phyloP scores from a whole-genome alignment of 30 jellyfish, hydroid and myxozoan species.

The Aurelia coerulea region DNA sequence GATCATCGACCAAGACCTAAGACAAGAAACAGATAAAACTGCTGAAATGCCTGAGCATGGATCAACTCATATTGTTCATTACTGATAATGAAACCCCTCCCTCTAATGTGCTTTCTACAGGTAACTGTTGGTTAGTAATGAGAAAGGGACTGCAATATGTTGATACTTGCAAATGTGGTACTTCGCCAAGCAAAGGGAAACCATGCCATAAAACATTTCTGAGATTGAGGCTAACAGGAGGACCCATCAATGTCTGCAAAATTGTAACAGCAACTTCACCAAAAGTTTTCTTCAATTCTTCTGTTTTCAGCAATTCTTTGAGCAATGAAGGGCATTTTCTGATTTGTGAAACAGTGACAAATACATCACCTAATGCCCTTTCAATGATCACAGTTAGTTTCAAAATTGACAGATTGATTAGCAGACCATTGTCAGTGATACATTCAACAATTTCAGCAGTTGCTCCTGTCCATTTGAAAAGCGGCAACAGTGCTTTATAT shows the following conservation, averaged over 20 bases:
- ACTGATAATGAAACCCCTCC: too few relatives aligned
- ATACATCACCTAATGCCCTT: constrained; percentile 63
- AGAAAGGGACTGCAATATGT: too few relatives aligned
- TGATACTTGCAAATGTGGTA: constrained; percentile 31
- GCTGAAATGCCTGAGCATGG: too few relatives aligned
- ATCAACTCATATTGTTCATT: too few relatives aligned
- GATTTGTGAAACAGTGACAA: constrained; percentile 6
- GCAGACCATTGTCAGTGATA: not conserved
- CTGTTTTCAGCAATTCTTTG: constrained; percentile 34
- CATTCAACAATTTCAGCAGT: constrained; percentile 17
- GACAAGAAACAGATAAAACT: too few relatives aligned
- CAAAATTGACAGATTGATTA: constrained; percentile 40
- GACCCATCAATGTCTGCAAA: constrained; percentile 57
- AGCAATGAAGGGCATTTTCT: constrained; percentile 64
- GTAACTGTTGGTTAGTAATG: too few relatives aligned
- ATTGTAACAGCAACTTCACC: constrained; percentile 34
- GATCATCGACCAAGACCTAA: too few relatives aligned
- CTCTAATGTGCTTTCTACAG: too few relatives aligned
- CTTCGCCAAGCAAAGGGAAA: constrained; percentile 77
- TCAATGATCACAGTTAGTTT: constrained; percentile 51
- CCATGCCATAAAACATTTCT: constrained; percentile 86
- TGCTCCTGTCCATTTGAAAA: constrained; percentile 28
- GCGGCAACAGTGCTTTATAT: not conserved
- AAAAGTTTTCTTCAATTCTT: constrained; percentile 5
- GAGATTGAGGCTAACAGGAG: constrained; percentile 67